phyloP scores from a whole-genome alignment of 2,888 invertebrate species.

The Nasonovia ribisnigri region DNA sequence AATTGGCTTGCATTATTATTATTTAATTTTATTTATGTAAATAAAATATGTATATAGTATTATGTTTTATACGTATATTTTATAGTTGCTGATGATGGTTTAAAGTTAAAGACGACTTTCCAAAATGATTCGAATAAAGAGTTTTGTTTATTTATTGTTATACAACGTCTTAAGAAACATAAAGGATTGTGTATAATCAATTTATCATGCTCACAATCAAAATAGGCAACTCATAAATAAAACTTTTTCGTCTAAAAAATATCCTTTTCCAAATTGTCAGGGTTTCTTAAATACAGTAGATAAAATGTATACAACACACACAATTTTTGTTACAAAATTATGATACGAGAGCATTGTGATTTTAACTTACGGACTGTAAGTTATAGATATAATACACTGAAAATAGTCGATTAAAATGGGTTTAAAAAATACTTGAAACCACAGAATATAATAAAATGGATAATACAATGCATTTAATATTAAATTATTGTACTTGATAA shows the following conservation, averaged over 20 bases:
- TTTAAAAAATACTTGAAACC: not conserved
- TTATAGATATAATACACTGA: not conserved
- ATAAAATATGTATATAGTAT: not conserved
- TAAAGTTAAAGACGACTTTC: not conserved
- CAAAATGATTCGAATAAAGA: not conserved
- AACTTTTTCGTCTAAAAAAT: not conserved
- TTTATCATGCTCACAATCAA: slow-evolving; percentile 4
- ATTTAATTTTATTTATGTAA: not conserved
- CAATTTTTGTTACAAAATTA: not conserved
- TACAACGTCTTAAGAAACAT: not conserved
- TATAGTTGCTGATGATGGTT: not conserved
- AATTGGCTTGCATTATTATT: not conserved
- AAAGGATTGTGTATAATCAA: not conserved
- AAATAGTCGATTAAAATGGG: not conserved
- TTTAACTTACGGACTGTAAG: not conserved
- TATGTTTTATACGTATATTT: not conserved
- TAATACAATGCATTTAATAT: not conserved
- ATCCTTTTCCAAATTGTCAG: not conserved
- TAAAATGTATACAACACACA: not conserved
- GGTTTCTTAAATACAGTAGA: not conserved
- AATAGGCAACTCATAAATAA: slow-evolving; percentile 24
- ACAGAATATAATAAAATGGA: not conserved
- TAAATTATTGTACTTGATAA: not conserved
- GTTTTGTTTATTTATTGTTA: not conserved
- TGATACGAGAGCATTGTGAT: not conserved